Evolutionary conservation across 2,113 vertebrate genomes (phyloP), one percentile per base, ranked within the genome.

Genomic region (Oryzias melastigma): DNA sequence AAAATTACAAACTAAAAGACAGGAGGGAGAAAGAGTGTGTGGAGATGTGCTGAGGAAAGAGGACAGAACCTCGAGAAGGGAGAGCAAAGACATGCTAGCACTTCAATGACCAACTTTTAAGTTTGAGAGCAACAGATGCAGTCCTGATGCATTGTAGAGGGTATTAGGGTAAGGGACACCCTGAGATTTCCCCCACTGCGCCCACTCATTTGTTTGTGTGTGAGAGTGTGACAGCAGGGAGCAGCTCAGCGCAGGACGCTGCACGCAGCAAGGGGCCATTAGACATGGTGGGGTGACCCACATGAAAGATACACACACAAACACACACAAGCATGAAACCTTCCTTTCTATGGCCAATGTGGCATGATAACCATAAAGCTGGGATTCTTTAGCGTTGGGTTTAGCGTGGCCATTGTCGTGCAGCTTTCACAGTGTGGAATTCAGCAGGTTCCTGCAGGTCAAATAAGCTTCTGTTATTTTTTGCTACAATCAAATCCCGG

Each of bases 281-380:
- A 92, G 91, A 89, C 91, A 92, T 92, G 92, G 89, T 92, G 89
- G 86, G 88, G 87, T 92, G 91, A 90, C 88, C 90, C 85, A 90
- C 92, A 88, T 93, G 85, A 92, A 92, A 91, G 90, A 84, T 76
- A 54, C 73, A 63, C 65, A 48, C 75, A 60, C 58, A 52, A 27
- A 68, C 61, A 52, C 70, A 60, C 61, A 71, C 52, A 61, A 40
- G 72, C 87, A 78, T 75, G 75, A 76, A 87, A 76, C 71, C 71
- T 76, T 86, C 69, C 67, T 73, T 86, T 88, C 75, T 79, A 60
- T 55, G 12, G 57, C 71, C 82, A 85, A 85, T 88, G 86, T 77
- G 86, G 73, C 88, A 84, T 85, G 86, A 90, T 86, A 88, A 88
- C 83, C 88, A 88, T 87, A 87, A 81, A 87, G 83, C 68, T 50